Evolutionary conservation across 2,113 vertebrate genomes (phyloP).

Genomic region (Hydropotes inermis): DNA sequence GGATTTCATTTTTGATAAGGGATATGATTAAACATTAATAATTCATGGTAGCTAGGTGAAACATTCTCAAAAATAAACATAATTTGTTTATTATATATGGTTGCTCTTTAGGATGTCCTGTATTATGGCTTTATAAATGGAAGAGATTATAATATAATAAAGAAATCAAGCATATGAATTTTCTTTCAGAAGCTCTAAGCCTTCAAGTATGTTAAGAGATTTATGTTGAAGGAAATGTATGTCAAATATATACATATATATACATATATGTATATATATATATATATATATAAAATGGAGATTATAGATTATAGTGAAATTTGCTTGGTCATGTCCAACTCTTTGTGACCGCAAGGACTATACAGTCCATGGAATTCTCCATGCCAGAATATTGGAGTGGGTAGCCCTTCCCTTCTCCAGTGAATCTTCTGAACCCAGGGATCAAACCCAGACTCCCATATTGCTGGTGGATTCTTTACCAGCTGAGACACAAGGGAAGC

Average conservation of each 20-base stretch:
- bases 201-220: neutral
- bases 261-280: too few species aligned
- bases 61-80: neutral
- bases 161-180: neutral
- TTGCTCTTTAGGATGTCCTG: neutral
- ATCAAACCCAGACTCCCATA: neutral
- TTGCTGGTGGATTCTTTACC: neutral
- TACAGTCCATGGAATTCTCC: neutral
- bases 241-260: neutral
- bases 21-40: neutral
- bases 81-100: neutral
- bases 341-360: neutral
- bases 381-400: neutral
- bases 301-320: neutral
- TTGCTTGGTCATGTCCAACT: neutral
- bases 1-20: neutral
- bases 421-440: neutral
- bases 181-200: neutral
- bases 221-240: neutral
- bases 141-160: neutral
- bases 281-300: neutral
- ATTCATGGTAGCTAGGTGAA: neutral
- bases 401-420: neutral
- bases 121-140: neutral
- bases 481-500: neutral